phyloP scores from a whole-genome alignment of 2,113 vertebrate species.

The Lethenteron camtschaticum region DNA sequence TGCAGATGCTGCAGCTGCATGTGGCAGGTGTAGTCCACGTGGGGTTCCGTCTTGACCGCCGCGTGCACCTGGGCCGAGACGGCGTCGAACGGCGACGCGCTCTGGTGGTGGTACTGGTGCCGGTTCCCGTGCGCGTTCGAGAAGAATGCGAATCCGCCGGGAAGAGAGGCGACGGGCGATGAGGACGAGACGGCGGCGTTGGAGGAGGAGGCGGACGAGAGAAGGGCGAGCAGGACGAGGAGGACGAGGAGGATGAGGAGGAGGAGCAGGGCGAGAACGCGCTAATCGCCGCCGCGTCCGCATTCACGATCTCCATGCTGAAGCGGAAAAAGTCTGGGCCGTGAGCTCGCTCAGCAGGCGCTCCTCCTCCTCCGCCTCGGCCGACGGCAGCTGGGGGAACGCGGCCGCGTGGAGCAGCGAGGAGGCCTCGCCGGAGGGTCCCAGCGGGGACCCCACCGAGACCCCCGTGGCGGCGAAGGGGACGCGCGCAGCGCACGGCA shows the following conservation, averaged over 20 bases:
- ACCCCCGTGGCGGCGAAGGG: no score
- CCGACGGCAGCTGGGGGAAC: no score
- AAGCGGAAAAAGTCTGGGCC: slow-evolving; percentile 1
- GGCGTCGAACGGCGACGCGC: no score
- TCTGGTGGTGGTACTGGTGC: no score
- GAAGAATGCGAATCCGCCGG: background rate
- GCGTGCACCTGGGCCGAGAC: no score
- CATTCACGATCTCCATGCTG: slow-evolving; percentile 1
- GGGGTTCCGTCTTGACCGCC: no score
- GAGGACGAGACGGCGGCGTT: background rate
- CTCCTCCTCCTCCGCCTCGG: background rate
- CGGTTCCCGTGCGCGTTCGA: no score
- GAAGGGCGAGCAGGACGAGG: background rate
- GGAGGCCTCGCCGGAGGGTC: no score
- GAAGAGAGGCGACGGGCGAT: background rate
- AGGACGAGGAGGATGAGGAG: background rate
- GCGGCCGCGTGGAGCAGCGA: no score
- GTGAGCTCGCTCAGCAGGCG: background rate
- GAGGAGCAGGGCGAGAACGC: background rate
- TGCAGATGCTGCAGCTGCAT: background rate
- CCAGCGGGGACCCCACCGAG: no score
- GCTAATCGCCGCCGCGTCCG: background rate
- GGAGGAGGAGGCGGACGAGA: background rate
- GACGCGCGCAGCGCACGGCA: no score
- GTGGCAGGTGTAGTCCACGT: background rate